A percentile compares a stretch with the other conserved stretches of the same genome.
Evolutionary conservation across 2,797 vertebrate genomes (phyloP).

Genomic region (Meda fulgida): DNA sequence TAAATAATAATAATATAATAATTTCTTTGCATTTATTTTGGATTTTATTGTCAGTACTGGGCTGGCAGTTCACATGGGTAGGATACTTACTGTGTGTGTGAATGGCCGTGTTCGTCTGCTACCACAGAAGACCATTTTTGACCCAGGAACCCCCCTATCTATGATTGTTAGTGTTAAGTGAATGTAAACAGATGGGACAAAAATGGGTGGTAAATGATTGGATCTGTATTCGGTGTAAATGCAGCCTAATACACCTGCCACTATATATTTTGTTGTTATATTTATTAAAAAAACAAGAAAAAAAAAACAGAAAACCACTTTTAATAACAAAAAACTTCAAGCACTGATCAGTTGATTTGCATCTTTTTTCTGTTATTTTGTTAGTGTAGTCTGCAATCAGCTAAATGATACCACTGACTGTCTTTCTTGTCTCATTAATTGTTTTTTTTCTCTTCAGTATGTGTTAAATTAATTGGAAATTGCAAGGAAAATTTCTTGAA

Average conservation of each 20-base stretch:
- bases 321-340: background rate
- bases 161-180: background rate
- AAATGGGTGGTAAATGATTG: background rate
- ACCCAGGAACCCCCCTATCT: background rate
- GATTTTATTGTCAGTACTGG: no score
- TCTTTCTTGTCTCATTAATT: background rate
- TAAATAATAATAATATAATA: no score
- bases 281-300: background rate
- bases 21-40: no score
- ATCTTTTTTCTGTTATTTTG: slow-evolving; percentile 12
- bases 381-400: slow-evolving; percentile 36
- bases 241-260: background rate
- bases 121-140: background rate
- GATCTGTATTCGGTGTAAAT: background rate
- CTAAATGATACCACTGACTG: background rate
- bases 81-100: background rate
- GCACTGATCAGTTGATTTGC: background rate
- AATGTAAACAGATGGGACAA: background rate
- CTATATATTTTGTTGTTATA: background rate
- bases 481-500: background rate
- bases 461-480: background rate
- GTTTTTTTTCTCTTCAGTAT: background rate
- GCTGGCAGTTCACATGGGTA: background rate
- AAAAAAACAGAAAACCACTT: background rate
- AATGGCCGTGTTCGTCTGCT: no score